Evolutionary conservation across 1,140 invertebrate species (phyloP).

Genomic region (Andrena cerasifolii): DNA sequence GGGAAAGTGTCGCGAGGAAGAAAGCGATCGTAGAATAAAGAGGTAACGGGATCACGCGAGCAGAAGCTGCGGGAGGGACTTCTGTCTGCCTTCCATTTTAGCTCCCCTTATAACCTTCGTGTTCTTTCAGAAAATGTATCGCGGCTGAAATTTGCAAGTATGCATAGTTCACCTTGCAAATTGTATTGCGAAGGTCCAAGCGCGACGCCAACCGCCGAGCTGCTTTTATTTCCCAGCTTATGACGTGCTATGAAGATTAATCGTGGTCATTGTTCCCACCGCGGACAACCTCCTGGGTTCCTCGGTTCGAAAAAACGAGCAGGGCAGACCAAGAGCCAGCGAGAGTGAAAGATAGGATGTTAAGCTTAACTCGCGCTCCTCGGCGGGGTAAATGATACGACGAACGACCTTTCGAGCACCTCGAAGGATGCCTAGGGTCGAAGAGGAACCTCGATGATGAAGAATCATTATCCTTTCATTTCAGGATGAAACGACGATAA

Average conservation of each 20-base stretch:
- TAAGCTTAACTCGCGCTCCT: slow-evolving; percentile 49
- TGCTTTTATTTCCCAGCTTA: slow-evolving; percentile 59
- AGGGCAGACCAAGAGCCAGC: no score
- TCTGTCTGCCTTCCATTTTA: no score
- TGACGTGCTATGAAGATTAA: slow-evolving; percentile 68
- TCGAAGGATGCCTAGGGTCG: slow-evolving; percentile 41
- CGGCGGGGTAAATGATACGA: slow-evolving; percentile 48
- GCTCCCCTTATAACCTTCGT: no score
- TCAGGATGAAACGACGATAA: slow-evolving; percentile 21
- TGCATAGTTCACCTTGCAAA: not conserved
- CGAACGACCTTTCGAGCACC: slow-evolving; percentile 52
- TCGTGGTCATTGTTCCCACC: slow-evolving; percentile 56
- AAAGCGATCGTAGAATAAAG: slow-evolving; percentile 23
- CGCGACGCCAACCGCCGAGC: not conserved
- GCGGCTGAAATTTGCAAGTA: not conserved
- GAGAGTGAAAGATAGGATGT: slow-evolving; percentile 35
- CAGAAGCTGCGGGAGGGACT: no score
- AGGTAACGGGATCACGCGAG: not conserved
- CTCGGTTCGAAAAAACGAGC: slow-evolving; percentile 2
- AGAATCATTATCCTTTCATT: not conserved
- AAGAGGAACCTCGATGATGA: slow-evolving; percentile 50
- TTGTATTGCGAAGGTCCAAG: not conserved
- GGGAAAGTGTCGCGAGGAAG: not conserved
- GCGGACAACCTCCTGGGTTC: slow-evolving; percentile 18
- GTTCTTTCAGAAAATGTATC: not conserved